Evolutionary conservation across 2,113 vertebrate genomes (phyloP).

Genomic region (Empidonax alnorum): DNA sequence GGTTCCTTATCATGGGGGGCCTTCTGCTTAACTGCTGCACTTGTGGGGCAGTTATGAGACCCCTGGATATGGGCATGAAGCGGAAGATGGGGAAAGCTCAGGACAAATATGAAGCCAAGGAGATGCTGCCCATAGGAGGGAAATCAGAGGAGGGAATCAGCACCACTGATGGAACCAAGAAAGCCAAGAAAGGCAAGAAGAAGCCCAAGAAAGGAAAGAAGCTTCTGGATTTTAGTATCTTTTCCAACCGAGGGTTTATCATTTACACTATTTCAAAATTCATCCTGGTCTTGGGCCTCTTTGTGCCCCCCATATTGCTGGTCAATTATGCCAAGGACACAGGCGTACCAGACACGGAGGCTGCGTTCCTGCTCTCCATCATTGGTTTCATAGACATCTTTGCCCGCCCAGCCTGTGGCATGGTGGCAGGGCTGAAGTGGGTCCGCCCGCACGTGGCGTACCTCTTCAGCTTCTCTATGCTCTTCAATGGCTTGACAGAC

Average conservation of each 20-base stretch:
- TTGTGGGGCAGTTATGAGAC: conserved; percentile 81
- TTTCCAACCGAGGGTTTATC: conserved; percentile 73
- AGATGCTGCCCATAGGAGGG: conserved; percentile 63
- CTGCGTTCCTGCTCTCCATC: conserved; percentile 80
- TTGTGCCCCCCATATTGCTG: conserved; percentile 80
- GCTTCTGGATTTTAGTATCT: conserved; percentile 80
- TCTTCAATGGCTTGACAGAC: conserved; percentile 82
- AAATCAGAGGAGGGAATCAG: conserved; percentile 31
- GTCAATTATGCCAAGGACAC: conserved; percentile 83
- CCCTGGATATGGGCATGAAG: conserved; percentile 56
- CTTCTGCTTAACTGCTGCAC: conserved; percentile 82
- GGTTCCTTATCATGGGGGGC: conserved; percentile 83
- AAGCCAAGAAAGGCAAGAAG: conserved; percentile 61
- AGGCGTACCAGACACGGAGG: conserved; percentile 77
- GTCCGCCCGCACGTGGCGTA: conserved; percentile 73
- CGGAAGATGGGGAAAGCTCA: conserved; percentile 6
- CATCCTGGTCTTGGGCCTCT: conserved; percentile 81
- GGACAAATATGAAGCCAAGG: conserved; percentile 66
- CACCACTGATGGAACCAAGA: conserved; percentile 53
- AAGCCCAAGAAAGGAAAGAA: conserved; percentile 70
- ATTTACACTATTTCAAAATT: conserved; percentile 79
- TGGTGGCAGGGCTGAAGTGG: conserved; percentile 76
- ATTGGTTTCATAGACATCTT: conserved; percentile 83
- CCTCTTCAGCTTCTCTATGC: conserved; percentile 79
- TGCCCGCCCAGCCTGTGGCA: conserved; percentile 78